Base-by-base conservation (phyloP, 1,140 invertebrate species). In the Scaptodrosophila lebanonensis region DNA sequence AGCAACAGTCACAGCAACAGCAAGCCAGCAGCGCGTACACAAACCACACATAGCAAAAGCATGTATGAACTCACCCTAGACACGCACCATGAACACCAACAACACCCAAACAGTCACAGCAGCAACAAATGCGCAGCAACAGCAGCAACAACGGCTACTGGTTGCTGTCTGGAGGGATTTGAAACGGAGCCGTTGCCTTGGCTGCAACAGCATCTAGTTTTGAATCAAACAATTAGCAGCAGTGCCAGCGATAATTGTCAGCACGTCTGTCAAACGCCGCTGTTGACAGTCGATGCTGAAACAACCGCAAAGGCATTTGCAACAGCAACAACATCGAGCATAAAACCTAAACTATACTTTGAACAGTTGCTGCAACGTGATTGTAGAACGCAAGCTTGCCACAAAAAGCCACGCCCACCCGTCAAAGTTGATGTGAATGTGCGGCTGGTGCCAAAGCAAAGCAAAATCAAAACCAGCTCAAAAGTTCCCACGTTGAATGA, bases 401-500 rank as follows among this genome's bases (percentile, higher is more conserved):
- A 70, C 29, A 82, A 63, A 36, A 66, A 82, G 50, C 57, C 75
- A 11, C 63, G 71, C 0, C 63, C 76, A 1, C 84, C 84, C 54
- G 91, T 94, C 82, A 94, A 93, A 89, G 90, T 94, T 84, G 93
- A 94, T 88, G 91, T 94, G 71, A 93, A 92, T 88, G 91, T 94
- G 66, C 93, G 93, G 87, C 88, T 94, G 82, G 90, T 92, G 85
- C 92, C 79, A 40, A 85, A 86, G 42, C 66, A 93, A 91, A 88
- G 79, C 35, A 44, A 89, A 88, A 57, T 86, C 79, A 22, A 87
- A 58, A 71, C 85, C 68, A 63, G 70, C 57, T 9, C 35, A 3
- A 58, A 50, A 50, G 52, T 43, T 36, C 38, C 15, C 3, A 47
- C 13, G 4, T 36, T 79, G 0, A 75, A 82, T 13, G 65, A 79